Evolutionary conservation across 2,797 vertebrate genomes (phyloP).

Genomic region (Ptychobarbus kaznakovi): DNA sequence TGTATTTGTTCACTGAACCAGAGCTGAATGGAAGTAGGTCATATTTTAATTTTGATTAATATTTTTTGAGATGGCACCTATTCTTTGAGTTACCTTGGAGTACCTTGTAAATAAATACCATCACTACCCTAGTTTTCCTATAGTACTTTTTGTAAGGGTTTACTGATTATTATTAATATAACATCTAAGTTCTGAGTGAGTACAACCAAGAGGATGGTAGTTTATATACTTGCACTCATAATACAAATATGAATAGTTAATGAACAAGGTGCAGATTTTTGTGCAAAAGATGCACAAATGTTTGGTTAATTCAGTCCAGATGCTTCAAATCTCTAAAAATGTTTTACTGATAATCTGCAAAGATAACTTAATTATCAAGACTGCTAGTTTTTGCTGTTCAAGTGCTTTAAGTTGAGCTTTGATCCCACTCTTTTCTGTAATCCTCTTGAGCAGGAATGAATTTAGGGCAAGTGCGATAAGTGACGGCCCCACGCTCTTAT

Average conservation of each 20-base stretch:
- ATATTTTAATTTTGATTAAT: not conserved
- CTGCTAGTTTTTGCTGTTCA: conserved; percentile 47
- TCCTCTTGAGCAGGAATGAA: conserved; percentile 77
- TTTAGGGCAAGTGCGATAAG: conserved; percentile 86
- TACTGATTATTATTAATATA: not conserved
- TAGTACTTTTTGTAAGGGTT: not conserved
- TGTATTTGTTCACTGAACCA: not conserved
- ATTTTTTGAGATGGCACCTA: not conserved
- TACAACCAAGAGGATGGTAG: not conserved
- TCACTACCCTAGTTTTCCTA: not conserved
- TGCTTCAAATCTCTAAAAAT: not conserved
- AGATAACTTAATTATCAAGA: conserved; percentile 34
- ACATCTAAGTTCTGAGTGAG: not conserved
- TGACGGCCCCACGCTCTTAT: conserved; percentile 76
- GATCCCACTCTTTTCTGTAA: conserved; percentile 64
- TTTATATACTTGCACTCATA: not conserved
- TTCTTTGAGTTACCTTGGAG: not conserved
- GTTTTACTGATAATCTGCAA: conserved; percentile 7
- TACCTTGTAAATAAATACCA: not conserved
- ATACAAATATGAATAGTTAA: not conserved
- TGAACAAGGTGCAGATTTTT: not conserved
- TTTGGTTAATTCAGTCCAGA: conserved; percentile 1
- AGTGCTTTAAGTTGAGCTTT: conserved; percentile 54
- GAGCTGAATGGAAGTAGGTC: not conserved
- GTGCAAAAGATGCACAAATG: not conserved